These are phyloP conservation scores for Cataglyphis hispanica DNA, from an alignment of 1,140 invertebrate species.

Conservation along the genomic window DNA sequence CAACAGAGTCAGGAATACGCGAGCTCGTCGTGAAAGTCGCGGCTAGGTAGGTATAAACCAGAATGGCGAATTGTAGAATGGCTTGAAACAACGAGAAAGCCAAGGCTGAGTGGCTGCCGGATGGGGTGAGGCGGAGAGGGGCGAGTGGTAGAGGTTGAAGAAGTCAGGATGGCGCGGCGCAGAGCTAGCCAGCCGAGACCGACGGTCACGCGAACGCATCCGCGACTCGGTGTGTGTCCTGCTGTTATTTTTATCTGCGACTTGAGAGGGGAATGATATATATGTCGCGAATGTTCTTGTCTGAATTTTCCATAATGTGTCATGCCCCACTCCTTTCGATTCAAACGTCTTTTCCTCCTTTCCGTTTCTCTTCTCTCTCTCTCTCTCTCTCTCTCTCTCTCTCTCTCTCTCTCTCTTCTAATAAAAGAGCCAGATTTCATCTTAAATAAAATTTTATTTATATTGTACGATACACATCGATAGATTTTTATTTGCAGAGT, in stretches of 20 bases:
- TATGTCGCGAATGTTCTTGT: constrained; percentile 8
- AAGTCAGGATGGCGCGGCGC: constrained; percentile 69
- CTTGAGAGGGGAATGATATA: constrained; percentile 66
- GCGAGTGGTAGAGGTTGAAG: constrained; percentile 65
- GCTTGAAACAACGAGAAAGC: constrained; percentile 58
- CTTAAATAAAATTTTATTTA: background rate
- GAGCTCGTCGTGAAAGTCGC: background rate
- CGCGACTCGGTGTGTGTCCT: constrained; percentile 16
- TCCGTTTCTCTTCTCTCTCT: background rate
- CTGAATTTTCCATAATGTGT: constrained; percentile 45
- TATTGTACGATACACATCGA: no score
- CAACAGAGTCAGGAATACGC: background rate
- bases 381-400: no score
- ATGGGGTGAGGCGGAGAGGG: constrained; percentile 28
- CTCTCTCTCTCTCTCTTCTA: no score
- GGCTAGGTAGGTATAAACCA: constrained; percentile 1
- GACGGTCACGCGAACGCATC: constrained; percentile 73
- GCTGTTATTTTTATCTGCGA: constrained; percentile 63
- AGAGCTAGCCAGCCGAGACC: constrained; percentile 71
- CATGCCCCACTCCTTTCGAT: background rate
- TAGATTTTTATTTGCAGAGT: no score
- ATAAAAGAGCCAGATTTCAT: background rate
- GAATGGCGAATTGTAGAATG: constrained; percentile 55
- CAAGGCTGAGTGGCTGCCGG: constrained; percentile 8
- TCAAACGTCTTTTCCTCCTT: background rate